A percentile compares a stretch with the other conserved stretches of the same genome.
These are phyloP conservation scores for Murina feae DNA, from an alignment of 2,113 vertebrate species.

Conservation along the genomic window DNA sequence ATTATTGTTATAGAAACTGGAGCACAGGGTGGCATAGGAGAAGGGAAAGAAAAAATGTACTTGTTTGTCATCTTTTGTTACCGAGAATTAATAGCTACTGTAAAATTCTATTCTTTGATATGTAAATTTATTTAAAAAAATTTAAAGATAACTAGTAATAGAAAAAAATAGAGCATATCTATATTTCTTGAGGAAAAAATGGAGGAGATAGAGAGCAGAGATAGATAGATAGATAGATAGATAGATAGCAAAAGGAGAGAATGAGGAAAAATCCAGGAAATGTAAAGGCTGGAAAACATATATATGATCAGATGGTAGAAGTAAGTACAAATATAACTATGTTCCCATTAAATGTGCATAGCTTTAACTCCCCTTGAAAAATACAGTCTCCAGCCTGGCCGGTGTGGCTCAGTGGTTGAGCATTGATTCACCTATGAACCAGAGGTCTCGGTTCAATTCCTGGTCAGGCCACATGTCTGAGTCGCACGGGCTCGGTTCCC, in stretches of 20 bases:
- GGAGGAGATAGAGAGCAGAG: not conserved
- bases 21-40: not conserved
- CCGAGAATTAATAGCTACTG: not conserved
- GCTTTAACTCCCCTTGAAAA: not conserved
- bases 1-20: not conserved
- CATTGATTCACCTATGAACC: too few relatives aligned
- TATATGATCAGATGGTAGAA: not conserved
- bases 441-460: too few relatives aligned
- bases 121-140: not conserved
- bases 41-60: not conserved
- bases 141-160: not conserved
- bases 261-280: not conserved
- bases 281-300: not conserved
- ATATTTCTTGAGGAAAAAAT: not conserved
- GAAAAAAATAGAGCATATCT: not conserved
- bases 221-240: not conserved
- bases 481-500: too few relatives aligned
- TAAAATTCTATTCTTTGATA: conserved; percentile 5
- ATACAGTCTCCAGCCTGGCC: not conserved
- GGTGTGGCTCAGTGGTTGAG: too few relatives aligned
- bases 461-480: too few relatives aligned
- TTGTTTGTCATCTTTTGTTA: not conserved
- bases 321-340: not conserved
- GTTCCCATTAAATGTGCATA: not conserved
- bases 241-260: not conserved